These are phyloP conservation scores for Equus przewalskii DNA, from an alignment of 2,113 vertebrate species.

Conservation along the genomic window DNA sequence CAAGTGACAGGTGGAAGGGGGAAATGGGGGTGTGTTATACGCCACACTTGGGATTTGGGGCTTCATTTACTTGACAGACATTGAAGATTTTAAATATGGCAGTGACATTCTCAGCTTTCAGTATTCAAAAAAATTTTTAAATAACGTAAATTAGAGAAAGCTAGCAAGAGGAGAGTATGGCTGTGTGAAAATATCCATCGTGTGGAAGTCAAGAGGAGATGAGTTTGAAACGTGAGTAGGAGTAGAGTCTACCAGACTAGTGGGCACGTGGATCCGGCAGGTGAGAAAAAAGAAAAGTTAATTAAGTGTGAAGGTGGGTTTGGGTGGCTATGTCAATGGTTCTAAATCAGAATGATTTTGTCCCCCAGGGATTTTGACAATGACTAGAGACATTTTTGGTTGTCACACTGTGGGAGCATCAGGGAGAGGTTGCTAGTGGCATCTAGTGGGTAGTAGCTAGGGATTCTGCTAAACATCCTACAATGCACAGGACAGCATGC, in stretches of 20 bases:
- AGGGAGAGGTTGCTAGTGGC: not conserved
- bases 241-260: not conserved
- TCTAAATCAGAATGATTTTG: not conserved
- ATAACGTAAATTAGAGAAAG: not conserved
- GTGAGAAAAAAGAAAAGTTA: not conserved
- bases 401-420: not conserved
- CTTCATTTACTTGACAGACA: not conserved
- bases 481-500: not conserved
- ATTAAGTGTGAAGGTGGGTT: not conserved
- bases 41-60: not conserved
- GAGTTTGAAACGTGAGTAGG: not conserved
- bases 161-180: not conserved
- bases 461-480: not conserved
- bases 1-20: not conserved
- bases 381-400: not conserved
- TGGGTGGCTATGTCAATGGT: not conserved
- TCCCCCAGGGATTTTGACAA: not conserved
- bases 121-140: not conserved
- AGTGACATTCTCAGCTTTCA: not conserved
- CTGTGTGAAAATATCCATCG: not conserved
- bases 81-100: not conserved
- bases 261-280: not conserved
- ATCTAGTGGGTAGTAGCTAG: not conserved
- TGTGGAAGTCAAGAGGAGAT: not conserved
- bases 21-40: not conserved